phyloP scores from a whole-genome alignment of 2,113 vertebrate genomes.

The Xenopus laevis region DNA sequence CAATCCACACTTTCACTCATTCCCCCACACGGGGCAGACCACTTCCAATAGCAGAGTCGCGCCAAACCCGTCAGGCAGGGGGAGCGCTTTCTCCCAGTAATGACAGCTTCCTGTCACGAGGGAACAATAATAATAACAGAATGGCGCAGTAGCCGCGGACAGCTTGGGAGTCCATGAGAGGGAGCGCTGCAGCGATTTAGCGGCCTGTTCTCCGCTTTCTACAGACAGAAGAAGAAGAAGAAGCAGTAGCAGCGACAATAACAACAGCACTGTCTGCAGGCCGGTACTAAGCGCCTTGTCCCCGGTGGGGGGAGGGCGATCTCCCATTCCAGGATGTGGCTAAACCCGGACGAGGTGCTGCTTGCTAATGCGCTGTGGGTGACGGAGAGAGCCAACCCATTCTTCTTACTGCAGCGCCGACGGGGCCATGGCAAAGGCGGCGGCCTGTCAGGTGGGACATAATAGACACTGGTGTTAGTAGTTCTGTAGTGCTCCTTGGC shows the following conservation, averaged over 20 bases:
- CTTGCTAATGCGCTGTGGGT: slow-evolving; percentile 89
- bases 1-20: no score
- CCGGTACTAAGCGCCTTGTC: background rate
- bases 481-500: no score
- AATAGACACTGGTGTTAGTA: background rate
- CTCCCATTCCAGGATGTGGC: slow-evolving; percentile 72
- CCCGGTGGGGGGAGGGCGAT: background rate
- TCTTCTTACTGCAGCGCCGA: slow-evolving; percentile 90
- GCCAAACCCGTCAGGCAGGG: background rate
- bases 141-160: no score
- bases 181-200: background rate
- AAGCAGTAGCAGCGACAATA: background rate
- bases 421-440: slow-evolving; percentile 90
- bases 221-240: background rate
- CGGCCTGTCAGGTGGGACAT: slow-evolving; percentile 81
- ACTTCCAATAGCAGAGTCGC: no score
- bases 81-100: background rate
- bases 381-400: slow-evolving; percentile 91
- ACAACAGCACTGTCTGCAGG: no score
- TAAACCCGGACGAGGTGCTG: slow-evolving; percentile 87
- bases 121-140: no score
- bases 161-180: background rate
- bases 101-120: no score
- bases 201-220: background rate
- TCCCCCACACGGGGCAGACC: no score